These are phyloP conservation scores for Eumerus sabulonum DNA, from an alignment of 2,888 invertebrate species.

Conservation along the genomic window DNA sequence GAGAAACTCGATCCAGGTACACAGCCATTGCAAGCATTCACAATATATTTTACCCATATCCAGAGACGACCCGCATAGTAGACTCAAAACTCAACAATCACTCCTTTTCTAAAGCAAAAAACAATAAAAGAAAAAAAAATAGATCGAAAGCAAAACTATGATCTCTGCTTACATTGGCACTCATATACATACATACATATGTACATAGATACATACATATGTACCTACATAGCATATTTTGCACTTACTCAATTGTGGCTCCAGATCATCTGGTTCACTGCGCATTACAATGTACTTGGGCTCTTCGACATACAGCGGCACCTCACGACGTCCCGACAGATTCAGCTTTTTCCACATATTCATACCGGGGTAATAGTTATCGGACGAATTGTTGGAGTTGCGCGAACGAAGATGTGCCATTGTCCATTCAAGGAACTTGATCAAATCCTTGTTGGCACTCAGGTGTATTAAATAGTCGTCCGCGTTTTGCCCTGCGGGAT, in stretches of 20 bases:
- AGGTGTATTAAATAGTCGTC: constrained; percentile 73
- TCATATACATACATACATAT: not conserved
- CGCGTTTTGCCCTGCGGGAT: constrained; percentile 44
- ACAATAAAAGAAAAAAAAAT: too few relatives aligned
- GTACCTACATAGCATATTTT: constrained; percentile 29
- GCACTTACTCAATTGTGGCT: constrained; percentile 70
- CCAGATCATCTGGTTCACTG: constrained; percentile 70
- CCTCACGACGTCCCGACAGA: constrained; percentile 76
- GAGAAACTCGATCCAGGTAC: constrained; percentile 65
- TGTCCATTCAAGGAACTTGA: constrained; percentile 76
- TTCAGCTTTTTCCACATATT: constrained; percentile 76
- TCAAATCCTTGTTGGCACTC: constrained; percentile 75
- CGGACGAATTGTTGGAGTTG: constrained; percentile 70
- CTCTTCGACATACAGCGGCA: constrained; percentile 76
- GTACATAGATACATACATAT: not conserved
- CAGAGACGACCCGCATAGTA: constrained; percentile 65
- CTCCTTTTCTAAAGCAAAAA: constrained; percentile 18
- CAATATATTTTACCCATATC: constrained; percentile 36
- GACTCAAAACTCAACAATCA: constrained; percentile 38
- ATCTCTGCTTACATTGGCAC: too few relatives aligned
- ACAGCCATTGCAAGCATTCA: not conserved
- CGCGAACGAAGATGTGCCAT: constrained; percentile 73
- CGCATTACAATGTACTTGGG: constrained; percentile 76
- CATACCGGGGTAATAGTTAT: constrained; percentile 73
- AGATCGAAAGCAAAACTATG: too few relatives aligned